Evolutionary conservation across 53 echinoderm and acorn worm genomes (phyloP), one percentile per base, ranked within the genome.

Genomic region (Luidia sarsii): DNA sequence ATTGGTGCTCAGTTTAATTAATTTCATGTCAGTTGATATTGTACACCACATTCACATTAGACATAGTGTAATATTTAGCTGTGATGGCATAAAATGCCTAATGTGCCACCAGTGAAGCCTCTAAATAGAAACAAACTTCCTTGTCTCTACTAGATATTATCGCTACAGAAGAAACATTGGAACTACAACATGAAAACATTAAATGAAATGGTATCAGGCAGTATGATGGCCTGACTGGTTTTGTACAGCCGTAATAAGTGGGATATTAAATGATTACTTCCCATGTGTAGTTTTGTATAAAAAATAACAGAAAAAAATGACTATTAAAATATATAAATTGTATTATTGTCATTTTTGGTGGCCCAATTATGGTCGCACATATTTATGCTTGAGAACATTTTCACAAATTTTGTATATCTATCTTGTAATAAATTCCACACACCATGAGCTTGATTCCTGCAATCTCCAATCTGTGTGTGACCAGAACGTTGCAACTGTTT

Each of bases 281-380:
- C 77, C 77, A 77, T 77, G 77, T 77, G 77, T 77, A 77, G 77
- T 77, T 77, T 77, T 77, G 77, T 77, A 77, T 60, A 60, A 77
- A 77, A 74, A 74, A 74, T 57, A 61, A 64, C 16, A 22, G n/a
- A 18, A 69, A 69, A 55, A 77, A 60, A 54, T 56, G 41, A 72
- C 35, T 54, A 72, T 72, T 54, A 72, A 72, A 56, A 77, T 77
- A 50, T 69, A 77, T 77, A 30, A 77, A 77, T 48, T 77, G 77
- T 77, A 77, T 77, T 60, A 61, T 60, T 77, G 77, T 77, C 77
- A 62, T 62, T 61, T 60, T 50, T 43, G 77, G 33, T 43, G 60
- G 59, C 61, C 61, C 6, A 19, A 29, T 57, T 77, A 60, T 57
- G 77, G 77, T 77, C 77, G 61, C 77, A 77, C 61, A 61, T 77